Evolutionary conservation across 2,113 vertebrate genomes (phyloP), one percentile per base, ranked within the genome.

Genomic region (Hymenochirus boettgeri): DNA sequence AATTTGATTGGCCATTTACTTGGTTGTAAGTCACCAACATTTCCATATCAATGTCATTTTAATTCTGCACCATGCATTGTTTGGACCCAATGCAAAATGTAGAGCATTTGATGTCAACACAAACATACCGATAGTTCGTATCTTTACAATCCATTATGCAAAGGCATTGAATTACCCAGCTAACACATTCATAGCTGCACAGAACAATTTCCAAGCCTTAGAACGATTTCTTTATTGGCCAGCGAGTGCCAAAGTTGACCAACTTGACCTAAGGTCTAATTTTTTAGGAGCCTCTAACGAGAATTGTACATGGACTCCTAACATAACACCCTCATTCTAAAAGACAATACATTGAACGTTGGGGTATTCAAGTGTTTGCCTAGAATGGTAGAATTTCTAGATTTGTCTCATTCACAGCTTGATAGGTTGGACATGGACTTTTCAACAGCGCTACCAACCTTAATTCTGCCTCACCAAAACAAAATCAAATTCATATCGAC

Each of bases 401-500:
- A 31, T 31, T n/a, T n/a, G n/a, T n/a, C n/a, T n/a, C n/a, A n/a
- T n/a, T n/a, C n/a, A n/a, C n/a, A n/a, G n/a, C n/a, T n/a, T n/a
- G n/a, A n/a, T n/a, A n/a, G n/a, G n/a, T n/a, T n/a, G n/a, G n/a
- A n/a, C n/a, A n/a, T n/a, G n/a, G n/a, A n/a, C n/a, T n/a, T n/a
- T n/a, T n/a, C n/a, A n/a, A n/a, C n/a, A n/a, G n/a, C n/a, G n/a
- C n/a, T n/a, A n/a, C n/a, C n/a, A n/a, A n/a, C n/a, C n/a, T n/a
- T n/a, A n/a, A n/a, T n/a, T n/a, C n/a, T n/a, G n/a, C n/a, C n/a
- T n/a, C n/a, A n/a, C n/a, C n/a, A n/a, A 22, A 93, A 93, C 77
- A 92, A 89, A 75, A 90, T 93, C 70, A 93, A 91, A 66, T 93
- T 89, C 73, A 91, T 92, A 59, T 89, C 90, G 0, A 79, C 80